phyloP scores from a whole-genome alignment of 1,140 invertebrate species.

The Drosophila seguyi region DNA sequence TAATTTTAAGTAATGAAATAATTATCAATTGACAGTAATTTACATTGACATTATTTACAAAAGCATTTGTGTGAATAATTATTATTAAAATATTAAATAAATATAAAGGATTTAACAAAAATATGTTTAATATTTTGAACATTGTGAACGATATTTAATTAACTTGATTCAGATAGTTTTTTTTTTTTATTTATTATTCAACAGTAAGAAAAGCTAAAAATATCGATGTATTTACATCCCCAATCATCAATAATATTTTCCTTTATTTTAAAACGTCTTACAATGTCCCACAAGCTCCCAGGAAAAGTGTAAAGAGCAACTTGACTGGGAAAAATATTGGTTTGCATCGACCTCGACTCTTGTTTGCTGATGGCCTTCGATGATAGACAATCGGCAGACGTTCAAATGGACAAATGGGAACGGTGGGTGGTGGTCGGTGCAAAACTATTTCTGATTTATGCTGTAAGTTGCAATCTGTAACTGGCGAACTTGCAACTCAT shows the following conservation, averaged over 20 bases:
- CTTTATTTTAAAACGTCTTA: background rate
- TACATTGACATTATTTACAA: background rate
- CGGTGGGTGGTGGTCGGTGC: background rate
- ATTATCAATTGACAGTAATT: background rate
- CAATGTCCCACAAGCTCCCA: background rate
- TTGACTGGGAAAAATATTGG: conserved; percentile 10
- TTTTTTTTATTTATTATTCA: too few species aligned
- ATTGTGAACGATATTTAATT: too few species aligned
- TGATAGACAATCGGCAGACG: conserved; percentile 77
- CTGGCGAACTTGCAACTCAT: conserved; percentile 59
- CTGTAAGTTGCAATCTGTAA: conserved; percentile 59
- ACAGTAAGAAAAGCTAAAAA: too few species aligned
- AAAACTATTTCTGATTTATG: conserved; percentile 65
- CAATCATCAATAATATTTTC: background rate
- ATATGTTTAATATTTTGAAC: too few species aligned
- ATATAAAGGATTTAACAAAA: too few species aligned
- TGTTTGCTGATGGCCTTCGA: conserved; percentile 63
- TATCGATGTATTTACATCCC: background rate
- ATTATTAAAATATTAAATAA: background rate
- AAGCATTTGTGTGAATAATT: background rate
- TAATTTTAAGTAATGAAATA: background rate
- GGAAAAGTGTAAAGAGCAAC: background rate
- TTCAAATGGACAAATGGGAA: conserved; percentile 20
- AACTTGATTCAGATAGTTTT: too few species aligned
- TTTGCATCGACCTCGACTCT: conserved; percentile 8